phyloP scores from a whole-genome alignment of 2,797 vertebrate genomes.

The Parotocinclus haroldoi region DNA sequence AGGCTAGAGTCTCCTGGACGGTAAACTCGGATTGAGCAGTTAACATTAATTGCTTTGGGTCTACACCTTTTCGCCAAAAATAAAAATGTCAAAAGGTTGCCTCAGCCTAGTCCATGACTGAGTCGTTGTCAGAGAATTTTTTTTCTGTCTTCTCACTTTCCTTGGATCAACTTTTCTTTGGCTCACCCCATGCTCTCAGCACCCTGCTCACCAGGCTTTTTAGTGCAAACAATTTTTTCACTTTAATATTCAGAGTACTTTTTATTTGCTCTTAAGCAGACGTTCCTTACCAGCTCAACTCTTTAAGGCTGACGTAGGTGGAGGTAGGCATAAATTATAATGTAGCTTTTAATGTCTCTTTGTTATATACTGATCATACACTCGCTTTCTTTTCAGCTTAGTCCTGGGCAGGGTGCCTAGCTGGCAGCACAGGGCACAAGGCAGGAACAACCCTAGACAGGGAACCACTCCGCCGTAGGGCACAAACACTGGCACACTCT shows the following conservation, averaged over 20 bases:
- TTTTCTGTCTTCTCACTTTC: constrained; percentile 19
- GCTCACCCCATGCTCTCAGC: constrained; percentile 8
- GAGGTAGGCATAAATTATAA: no score
- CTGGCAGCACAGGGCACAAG: no score
- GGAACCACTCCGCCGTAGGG: no score
- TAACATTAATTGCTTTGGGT: constrained; percentile 58
- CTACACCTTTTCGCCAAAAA: constrained; percentile 53
- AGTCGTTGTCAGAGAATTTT: constrained; percentile 31
- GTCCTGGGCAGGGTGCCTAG: no score
- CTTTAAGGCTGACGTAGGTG: no score
- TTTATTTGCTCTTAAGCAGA: neutral
- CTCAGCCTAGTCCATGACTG: constrained; percentile 13
- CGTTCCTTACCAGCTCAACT: no score
- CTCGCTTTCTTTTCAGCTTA: no score
- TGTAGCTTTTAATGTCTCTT: no score
- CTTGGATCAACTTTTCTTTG: constrained; percentile 35
- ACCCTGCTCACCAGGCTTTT: constrained; percentile 4
- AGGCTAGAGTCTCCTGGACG: constrained; percentile 53
- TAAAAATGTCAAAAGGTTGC: constrained; percentile 28
- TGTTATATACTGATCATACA: no score
- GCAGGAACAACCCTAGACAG: no score
- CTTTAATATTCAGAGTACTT: neutral
- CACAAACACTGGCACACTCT: no score
- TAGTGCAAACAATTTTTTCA: constrained; percentile 11
- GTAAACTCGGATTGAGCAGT: constrained; percentile 62